Evolutionary conservation across 2,113 vertebrate genomes (phyloP).

Genomic region (Sceloporus tristichus): DNA sequence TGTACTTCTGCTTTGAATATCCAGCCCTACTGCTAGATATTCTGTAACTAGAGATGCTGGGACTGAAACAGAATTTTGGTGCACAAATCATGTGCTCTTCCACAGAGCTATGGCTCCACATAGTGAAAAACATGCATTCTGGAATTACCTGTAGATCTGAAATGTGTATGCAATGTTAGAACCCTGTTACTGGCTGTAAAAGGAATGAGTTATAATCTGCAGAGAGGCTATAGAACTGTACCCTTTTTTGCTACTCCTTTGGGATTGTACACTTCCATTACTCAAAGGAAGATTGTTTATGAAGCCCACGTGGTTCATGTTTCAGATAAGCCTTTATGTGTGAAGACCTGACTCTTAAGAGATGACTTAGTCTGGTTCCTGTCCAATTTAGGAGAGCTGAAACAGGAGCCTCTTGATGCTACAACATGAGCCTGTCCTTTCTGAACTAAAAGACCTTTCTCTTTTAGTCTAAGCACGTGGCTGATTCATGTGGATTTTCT

Average conservation of each 20-base stretch:
- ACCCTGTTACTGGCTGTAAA: neutral
- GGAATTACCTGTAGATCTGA: neutral
- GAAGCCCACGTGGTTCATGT: neutral
- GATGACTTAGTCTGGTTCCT: neutral
- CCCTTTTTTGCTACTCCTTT: neutral
- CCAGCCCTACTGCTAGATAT: neutral
- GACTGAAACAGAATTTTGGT: neutral
- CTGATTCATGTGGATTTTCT: neutral
- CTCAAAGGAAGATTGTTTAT: slow-evolving; percentile 8
- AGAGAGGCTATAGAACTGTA: neutral
- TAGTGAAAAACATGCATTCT: neutral
- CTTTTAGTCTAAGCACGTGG: neutral
- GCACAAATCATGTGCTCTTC: neutral
- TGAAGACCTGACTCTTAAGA: slow-evolving; percentile 1
- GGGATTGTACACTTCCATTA: neutral
- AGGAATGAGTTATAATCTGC: neutral
- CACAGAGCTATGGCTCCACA: neutral
- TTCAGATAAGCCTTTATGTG: slow-evolving; percentile 20
- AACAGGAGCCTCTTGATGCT: slow-evolving; percentile 3
- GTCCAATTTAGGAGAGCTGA: neutral
- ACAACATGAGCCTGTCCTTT: neutral
- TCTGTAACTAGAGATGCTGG: neutral
- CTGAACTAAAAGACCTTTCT: neutral
- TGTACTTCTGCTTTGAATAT: neutral
- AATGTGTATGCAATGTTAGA: neutral